Evolutionary conservation across 2,113 vertebrate genomes (phyloP), one percentile per base, ranked within the genome.

Genomic region (Sander vitreus): DNA sequence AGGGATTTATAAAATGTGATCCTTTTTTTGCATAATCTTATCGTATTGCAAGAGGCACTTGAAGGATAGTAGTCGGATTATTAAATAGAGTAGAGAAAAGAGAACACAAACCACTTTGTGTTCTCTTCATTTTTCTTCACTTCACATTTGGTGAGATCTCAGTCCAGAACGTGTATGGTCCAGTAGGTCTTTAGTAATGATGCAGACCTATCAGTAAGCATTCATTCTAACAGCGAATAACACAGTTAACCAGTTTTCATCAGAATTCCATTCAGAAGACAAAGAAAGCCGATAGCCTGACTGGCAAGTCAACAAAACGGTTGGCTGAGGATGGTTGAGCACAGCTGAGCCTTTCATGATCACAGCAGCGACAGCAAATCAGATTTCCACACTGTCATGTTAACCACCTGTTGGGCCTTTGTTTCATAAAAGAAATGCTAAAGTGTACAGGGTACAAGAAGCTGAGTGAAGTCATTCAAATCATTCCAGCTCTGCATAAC

Each of bases 321-420:
- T 68, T 78, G 69, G 80, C 70, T 30, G 58, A 60, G 43, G 50
- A 78, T 64, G 65, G 69, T 36, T 76, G 68, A 70, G 27, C 77
- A 73, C 59, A 74, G 73, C 60, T 63, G 73, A 77, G 72, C 58
- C 51, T 84, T 81, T 87, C 78, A 78, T 72, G 75, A 27, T 82
- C 78, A 68, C 45, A 80, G 57, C 64, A 73, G 80, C 23, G 16
- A 70, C 63, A 75, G 23, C 59, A 84, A 87, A 83, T 86, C 67
- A 12, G 36, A 86, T 84, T 78, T 80, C 68, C 80, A 87, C 67
- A 81, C 78, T 69, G 39, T 48, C 23, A 36, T 58, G 71, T 89
- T 81, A 27, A 71, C 78, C 71, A 66, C 81, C 60, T 63, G 63
- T 16, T 57, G 30, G 58, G 78, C 62, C 71, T 81, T 80, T 84